A percentile compares a stretch with the other conserved stretches of the same genome.
Conservation (phyloP, 2,888 invertebrate species). For the Troglohyphantes excavatus region DNA sequence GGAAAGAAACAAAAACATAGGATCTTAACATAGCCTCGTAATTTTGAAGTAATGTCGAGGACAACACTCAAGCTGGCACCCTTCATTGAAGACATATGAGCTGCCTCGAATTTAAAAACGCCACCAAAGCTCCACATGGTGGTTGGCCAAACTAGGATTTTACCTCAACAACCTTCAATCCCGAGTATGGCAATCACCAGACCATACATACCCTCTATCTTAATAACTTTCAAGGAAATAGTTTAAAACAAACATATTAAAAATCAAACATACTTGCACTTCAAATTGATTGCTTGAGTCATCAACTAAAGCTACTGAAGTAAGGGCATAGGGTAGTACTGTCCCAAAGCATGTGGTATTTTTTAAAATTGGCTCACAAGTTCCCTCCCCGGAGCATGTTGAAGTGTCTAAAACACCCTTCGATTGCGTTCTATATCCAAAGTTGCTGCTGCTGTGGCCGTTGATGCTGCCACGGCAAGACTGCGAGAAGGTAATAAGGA, state of each 20-base stretch:
- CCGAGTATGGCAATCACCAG: no score
- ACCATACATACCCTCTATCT: neutral
- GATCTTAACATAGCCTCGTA: no score
- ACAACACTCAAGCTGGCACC: no score
- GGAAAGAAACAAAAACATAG: no score
- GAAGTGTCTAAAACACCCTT: conserved; percentile 29
- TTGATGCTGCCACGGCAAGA: conserved; percentile 28
- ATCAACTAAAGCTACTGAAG: conserved; percentile 86
- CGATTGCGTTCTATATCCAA: neutral
- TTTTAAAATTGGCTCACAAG: conserved; percentile 85
- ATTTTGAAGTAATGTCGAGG: no score
- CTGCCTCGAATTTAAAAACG: no score
- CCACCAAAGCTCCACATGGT: no score
- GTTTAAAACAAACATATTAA: neutral
- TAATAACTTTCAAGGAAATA: neutral
- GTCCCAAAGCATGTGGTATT: conserved; percentile 89
- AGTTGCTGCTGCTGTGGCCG: conserved; percentile 7
- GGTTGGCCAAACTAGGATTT: no score
- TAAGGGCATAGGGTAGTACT: conserved; percentile 89
- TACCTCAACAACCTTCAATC: no score
- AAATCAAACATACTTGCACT: conserved; percentile 31
- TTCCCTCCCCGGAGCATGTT: conserved; percentile 57
- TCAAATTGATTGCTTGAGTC: conserved; percentile 56
- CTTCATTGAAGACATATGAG: no score
- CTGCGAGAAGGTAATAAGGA: neutral